Base-by-base conservation (phyloP, 92 coral and sea anemone genomes). In the Porites evermanni region DNA sequence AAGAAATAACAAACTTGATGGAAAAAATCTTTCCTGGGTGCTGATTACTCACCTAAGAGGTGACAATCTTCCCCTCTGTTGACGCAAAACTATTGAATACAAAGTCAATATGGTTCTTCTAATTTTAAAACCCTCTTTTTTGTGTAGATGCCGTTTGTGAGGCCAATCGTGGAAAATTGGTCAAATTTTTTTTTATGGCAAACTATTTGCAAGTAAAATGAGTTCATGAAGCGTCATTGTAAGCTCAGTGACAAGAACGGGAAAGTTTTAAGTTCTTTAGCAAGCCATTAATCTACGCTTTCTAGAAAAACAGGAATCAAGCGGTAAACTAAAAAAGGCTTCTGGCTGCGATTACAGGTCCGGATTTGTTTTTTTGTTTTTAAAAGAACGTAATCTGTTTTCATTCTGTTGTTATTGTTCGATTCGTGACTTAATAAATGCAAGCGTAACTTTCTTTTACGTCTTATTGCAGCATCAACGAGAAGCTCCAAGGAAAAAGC, bases 171-270 rank as follows among this genome's bases (percentile, higher is more conserved):
- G 86, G 47, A 59, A 70, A 24, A 60, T 50, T 12, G 47, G 20
- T 70, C 50, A 56, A 53, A 71, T 70, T 58, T 29, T 29, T 29
- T 21, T 70, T 68, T 21, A 24, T 23, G 64, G 12, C 2, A 9
- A 14, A 23, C 18, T 24, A 81, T 81, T 70, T 81, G 86, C 86
- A 81, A 81, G 78, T 81, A 18, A 81, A 72, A 81, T 81, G 26
- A 51, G 24, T 13, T 7, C 24, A 12, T 67, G 47, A 56, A 56
- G 12, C 17, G 13, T 8, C 47, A 38, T 38, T 38, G 47, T 1
- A 56, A 56, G 59, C 61, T 2, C 61, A 51, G 17, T 73, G 60
- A 19, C 10, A 9, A 21, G 13, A 12, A 11, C 23, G 11, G 8
- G 9, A 73, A 44, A 19, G 21, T 14, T 47, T 47, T 60, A 10